These are phyloP conservation scores for Heliconius ethilla DNA, from an alignment of 2,888 invertebrate genomes.

Conservation along the genomic window DNA sequence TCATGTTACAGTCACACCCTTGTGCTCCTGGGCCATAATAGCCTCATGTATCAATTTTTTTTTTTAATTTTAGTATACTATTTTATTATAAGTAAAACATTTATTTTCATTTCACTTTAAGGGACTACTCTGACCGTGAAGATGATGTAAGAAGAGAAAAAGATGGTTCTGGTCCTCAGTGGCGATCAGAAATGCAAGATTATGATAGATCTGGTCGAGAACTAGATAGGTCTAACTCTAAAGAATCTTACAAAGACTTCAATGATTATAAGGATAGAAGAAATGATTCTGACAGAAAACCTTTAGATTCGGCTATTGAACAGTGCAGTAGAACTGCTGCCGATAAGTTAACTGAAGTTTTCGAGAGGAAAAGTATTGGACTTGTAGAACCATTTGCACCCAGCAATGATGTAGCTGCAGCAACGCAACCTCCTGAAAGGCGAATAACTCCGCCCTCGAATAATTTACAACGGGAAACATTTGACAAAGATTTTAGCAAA, in stretches of 20 bases:
- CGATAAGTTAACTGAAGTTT: conserved; percentile 76
- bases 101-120: conserved; percentile 51
- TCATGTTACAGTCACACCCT: too few relatives aligned
- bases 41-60: background rate
- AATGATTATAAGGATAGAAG: conserved; percentile 77
- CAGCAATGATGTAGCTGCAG: conserved; percentile 52
- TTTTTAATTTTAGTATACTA: background rate
- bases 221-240: conserved; percentile 74
- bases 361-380: conserved; percentile 76
- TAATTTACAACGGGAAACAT: conserved; percentile 71
- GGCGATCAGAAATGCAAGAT: conserved; percentile 79
- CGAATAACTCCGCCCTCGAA: conserved; percentile 71
- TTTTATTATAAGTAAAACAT: background rate
- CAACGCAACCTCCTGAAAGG: conserved; percentile 76
- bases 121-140: conserved; percentile 77
- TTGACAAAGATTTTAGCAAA: conserved; percentile 72
- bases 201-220: conserved; percentile 73
- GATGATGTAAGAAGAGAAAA: conserved; percentile 76
- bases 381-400: conserved; percentile 64
- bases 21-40: too few relatives aligned
- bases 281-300: conserved; percentile 75
- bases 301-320: conserved; percentile 62
- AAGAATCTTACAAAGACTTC: conserved; percentile 79
- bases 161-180: conserved; percentile 72
- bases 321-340: conserved; percentile 72